Base-by-base conservation (phyloP, 2,888 invertebrate genomes). In the Synergus umbraculus region DNA sequence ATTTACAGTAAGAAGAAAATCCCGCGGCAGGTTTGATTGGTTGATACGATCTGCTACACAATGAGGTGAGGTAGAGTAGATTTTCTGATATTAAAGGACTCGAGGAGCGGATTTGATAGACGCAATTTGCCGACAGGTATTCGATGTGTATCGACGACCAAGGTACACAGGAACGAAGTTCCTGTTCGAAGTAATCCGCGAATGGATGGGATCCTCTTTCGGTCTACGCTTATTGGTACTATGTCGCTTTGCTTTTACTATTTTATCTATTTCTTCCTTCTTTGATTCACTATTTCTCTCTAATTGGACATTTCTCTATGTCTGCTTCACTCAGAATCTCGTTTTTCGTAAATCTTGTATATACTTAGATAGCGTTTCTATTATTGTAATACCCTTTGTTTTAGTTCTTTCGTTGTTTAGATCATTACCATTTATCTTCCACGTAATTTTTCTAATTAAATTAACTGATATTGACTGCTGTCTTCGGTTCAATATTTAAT, bases 181-280 rank as follows among this genome's bases (percentile, higher is more conserved):
- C 54, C 8, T 54, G 54, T 54, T 54, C 54, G 54, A 54, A 54
- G 54, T 54, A 54, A 54, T 54, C n/a, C 54, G n/a, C 54, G 54
- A 54, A 54, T 54, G 54, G 54, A 18, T 54, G 54, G 54, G 54
- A 54, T 54, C 54, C 54, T 54, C 54, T 54, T 54, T 54, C 44
- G 44, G 44, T 44, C 44, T 44, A 44, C 44, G 44, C 44, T 10
- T 44, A 44, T 44, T 54, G 54, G 54, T 54, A 54, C 54, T 54
- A 8, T n/a, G 54, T 54, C 54, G 54, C 54, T 54, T n/a, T 54
- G 54, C 54, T 13, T 54, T n/a, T 18, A 54, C 54, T 9, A 54
- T 54, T 54, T 54, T 7, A 54, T 54, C 54, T 54, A 54, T 54
- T 54, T 54, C 9, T 54, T n/a, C n/a, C n/a, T 54, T 54, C 54